phyloP scores from a whole-genome alignment of 1,140 invertebrate species.

The Drosophila micromelanica region DNA sequence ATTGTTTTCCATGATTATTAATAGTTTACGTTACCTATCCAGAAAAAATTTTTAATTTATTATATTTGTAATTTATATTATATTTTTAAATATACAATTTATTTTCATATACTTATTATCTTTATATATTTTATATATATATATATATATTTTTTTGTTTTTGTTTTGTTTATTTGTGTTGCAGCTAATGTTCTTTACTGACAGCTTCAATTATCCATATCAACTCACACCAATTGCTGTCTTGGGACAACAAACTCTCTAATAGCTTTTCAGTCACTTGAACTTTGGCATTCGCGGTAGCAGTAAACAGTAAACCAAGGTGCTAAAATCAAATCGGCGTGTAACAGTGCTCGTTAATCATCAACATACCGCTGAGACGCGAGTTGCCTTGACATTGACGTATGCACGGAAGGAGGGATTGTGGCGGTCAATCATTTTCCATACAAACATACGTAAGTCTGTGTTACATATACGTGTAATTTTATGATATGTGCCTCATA shows the following conservation, averaged over 20 bases:
- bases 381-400: slow-evolving; percentile 29
- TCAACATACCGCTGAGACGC: slow-evolving; percentile 7
- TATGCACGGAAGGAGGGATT: too few relatives aligned
- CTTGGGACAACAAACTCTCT: slow-evolving; percentile 12
- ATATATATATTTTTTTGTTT: too few relatives aligned
- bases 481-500: slow-evolving; percentile 6
- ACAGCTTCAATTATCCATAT: slow-evolving; percentile 5
- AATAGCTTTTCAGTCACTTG: slow-evolving; percentile 14
- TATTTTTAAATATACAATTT: too few relatives aligned
- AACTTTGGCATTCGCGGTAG: slow-evolving; percentile 17
- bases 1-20: too few relatives aligned
- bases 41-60: too few relatives aligned
- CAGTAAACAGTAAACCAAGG: slow-evolving; percentile 19
- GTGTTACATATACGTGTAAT: slow-evolving; percentile 4
- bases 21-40: too few relatives aligned
- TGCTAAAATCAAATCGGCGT: slow-evolving; percentile 1
- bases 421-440: neutral
- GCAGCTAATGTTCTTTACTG: neutral
- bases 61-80: too few relatives aligned
- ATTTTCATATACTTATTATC: too few relatives aligned
- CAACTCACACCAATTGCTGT: neutral
- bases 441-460: slow-evolving; percentile 3
- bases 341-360: slow-evolving; percentile 24
- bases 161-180: neutral
- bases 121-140: too few relatives aligned